Percentiles rank a stretch among this genome's conserved stretches.
Evolutionary conservation across 2,888 invertebrate genomes (phyloP).

Genomic region (Boloria selene): DNA sequence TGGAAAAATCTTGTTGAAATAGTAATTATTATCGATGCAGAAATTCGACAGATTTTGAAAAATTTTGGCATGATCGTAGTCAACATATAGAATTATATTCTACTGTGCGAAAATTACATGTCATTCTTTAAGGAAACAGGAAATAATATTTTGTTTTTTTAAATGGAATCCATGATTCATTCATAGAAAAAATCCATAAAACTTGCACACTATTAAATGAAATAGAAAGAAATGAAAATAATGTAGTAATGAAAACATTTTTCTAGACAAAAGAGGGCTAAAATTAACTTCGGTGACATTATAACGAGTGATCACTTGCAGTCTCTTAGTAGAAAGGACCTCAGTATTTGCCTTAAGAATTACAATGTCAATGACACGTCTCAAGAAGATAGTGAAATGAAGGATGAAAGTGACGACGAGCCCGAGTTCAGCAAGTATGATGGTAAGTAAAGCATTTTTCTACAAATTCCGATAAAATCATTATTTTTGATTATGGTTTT

Average conservation of each 20-base stretch:
- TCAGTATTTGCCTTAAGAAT: slow-evolving; percentile 66
- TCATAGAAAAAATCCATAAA: background rate
- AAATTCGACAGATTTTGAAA: too few relatives aligned
- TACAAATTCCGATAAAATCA: background rate
- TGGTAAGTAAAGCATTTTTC: slow-evolving; percentile 47
- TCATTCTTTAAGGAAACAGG: too few relatives aligned
- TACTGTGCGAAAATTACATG: too few relatives aligned
- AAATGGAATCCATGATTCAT: too few relatives aligned
- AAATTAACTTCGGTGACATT: slow-evolving; percentile 65
- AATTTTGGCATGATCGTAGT: too few relatives aligned
- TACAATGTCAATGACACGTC: slow-evolving; percentile 55
- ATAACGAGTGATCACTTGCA: slow-evolving; percentile 67
- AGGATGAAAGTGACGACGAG: slow-evolving; percentile 48
- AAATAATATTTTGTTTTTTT: too few relatives aligned
- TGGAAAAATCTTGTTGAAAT: too few relatives aligned
- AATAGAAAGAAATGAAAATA: background rate
- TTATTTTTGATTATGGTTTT: too few relatives aligned
- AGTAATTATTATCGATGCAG: too few relatives aligned
- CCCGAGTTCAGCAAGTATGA: slow-evolving; percentile 71
- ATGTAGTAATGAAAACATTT: background rate
- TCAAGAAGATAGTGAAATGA: slow-evolving; percentile 49
- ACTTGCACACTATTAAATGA: background rate
- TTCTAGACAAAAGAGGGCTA: slow-evolving; percentile 69
- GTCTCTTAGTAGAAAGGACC: slow-evolving; percentile 60
- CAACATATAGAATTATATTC: too few relatives aligned